phyloP scores from a whole-genome alignment of 2,797 vertebrate species.

The Sebastes oblongus region DNA sequence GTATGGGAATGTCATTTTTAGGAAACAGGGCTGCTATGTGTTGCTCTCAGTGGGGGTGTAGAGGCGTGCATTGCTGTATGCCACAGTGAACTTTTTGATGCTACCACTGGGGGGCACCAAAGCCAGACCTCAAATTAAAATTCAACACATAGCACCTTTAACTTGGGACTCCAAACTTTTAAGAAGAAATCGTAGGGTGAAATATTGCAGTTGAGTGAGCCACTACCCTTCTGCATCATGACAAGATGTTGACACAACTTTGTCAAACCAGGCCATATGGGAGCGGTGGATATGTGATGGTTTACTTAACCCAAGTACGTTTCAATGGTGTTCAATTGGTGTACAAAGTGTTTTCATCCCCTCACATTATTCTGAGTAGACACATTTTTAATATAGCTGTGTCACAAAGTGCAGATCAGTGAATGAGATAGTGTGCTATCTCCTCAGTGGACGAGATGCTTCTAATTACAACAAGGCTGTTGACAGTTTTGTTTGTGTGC shows the following conservation, averaged over 20 bases:
- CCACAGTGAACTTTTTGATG: neutral
- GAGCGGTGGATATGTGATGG: neutral
- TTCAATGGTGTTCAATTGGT: neutral
- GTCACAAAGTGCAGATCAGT: neutral
- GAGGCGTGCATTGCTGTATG: neutral
- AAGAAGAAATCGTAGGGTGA: neutral
- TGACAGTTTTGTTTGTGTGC: conserved; percentile 19
- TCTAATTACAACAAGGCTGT: conserved; percentile 36
- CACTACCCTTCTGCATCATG: neutral
- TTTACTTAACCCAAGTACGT: neutral
- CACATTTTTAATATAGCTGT: conserved; percentile 1
- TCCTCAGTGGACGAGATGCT: neutral
- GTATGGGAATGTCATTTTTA: too few species aligned
- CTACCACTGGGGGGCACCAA: neutral
- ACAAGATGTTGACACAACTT: neutral
- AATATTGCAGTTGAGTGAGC: neutral
- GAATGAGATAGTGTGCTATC: conserved; percentile 1
- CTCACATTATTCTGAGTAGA: neutral
- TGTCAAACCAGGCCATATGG: too few species aligned
- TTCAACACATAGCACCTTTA: neutral
- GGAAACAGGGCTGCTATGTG: neutral
- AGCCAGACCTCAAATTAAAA: neutral
- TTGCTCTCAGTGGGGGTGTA: neutral
- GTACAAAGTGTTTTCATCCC: neutral
- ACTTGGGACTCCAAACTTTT: neutral